phyloP scores from a whole-genome alignment of 2,888 invertebrate genomes.

The Limenitis camilla region DNA sequence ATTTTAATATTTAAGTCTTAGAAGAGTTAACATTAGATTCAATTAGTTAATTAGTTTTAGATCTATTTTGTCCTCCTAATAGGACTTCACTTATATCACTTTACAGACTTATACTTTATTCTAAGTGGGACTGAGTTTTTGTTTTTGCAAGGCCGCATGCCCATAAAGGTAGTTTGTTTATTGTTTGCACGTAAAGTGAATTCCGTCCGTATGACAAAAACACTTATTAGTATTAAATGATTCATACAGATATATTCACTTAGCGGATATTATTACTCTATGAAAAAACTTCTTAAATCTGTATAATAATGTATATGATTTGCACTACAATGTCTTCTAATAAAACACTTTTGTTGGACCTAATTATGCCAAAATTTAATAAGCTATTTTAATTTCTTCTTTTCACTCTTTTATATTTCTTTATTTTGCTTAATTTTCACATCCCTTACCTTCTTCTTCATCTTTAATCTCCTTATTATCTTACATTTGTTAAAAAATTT shows the following conservation, averaged over 20 bases:
- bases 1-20: constrained; percentile 44
- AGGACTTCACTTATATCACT: constrained; percentile 54
- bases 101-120: constrained; percentile 47
- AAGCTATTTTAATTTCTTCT: too few relatives aligned
- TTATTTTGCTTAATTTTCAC: too few relatives aligned
- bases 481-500: too few relatives aligned
- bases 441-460: too few relatives aligned
- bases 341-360: not conserved
- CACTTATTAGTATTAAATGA: not conserved
- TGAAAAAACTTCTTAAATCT: not conserved
- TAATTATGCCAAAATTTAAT: too few relatives aligned
- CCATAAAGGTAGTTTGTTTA: constrained; percentile 41
- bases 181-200: constrained; percentile 60
- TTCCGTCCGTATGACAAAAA: constrained; percentile 5
- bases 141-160: constrained; percentile 62
- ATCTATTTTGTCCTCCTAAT: constrained; percentile 31
- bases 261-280: not conserved
- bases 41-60: constrained; percentile 42
- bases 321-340: not conserved
- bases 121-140: constrained; percentile 23
- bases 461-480: too few relatives aligned
- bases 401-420: too few relatives aligned
- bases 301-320: constrained; percentile 5
- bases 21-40: constrained; percentile 38
- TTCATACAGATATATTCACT: constrained; percentile 1